Base-by-base conservation (phyloP, 1,140 invertebrate species). In the Drosophila tsacasi region DNA sequence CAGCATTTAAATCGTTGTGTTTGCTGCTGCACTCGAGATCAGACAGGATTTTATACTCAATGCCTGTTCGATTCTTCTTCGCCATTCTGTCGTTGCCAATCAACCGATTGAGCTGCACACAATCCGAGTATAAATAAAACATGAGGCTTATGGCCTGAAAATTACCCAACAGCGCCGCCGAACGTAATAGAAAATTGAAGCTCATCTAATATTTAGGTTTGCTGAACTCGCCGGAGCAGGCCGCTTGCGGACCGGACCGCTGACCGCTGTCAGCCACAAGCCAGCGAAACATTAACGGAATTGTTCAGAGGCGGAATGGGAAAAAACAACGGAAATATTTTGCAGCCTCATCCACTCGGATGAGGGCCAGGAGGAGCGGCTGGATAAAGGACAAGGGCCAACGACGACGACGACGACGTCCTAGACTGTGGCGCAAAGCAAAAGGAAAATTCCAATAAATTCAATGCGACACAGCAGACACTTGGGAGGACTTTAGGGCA, bases 361-460 rank as follows among this genome's bases (percentile, higher is more conserved):
- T 32, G 23, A 13, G n/a, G 55, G 35, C 35, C 50, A 50, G 42
- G 46, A 63, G 58, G 62, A 68, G 63, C 63, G 58, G 65, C 76
- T 35, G 30, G 50, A 35, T 32, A 15, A 35, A 40, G 35, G 58
- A 60, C 63, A 54, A 60, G 60, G 63, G 47, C 62, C 63, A 65
- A 66, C 46, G 62, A 60, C 39, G 40, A 66, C 42, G 42, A 66
- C 46, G 62, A 63, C 35, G 46, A 58, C 46, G 74, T 79, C 71
- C 59, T 76, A 63, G 68, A 75, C 62, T 54, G 54, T 39, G 72
- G 71, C 72, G 58, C 66, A 78, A 68, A 74, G 74, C 81, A 76
- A 69, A 85, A 81, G 84, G 89, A 81, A 89, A 90, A 85, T 90
- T 81, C 85, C 85, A 90, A 90, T 90, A 90, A 90, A 90, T 90